Base-by-base conservation (phyloP, 2,113 vertebrate genomes). In the Dasyprocta punctata region DNA sequence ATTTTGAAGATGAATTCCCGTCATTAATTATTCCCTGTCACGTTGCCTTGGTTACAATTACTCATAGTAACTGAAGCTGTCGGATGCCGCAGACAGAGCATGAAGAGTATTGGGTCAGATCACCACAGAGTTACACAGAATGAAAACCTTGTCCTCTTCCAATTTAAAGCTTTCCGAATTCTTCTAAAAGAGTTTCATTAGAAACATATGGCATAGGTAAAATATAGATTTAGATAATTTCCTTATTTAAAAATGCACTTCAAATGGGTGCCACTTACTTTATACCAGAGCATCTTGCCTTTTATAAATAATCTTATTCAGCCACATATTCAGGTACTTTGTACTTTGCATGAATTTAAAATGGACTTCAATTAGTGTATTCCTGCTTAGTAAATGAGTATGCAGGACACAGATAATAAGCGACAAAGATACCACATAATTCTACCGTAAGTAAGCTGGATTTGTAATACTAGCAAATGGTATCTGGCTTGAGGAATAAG, bases 31-130 rank as follows among this genome's bases (percentile, higher is more conserved):
- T 97, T 93, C 95, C 38, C 78, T 96, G 95, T 94, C 95, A 94
- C 38, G 97, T 98, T 98, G 89, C 97, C 97, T 77, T 98, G 96
- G 97, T 98, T 97, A 98, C 98, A 97, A 96, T 98, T 98, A 97
- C 95, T 98, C 95, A 96, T 73, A 97, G 92, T 97, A 97, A 97
- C 94, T 94, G 90, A 96, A 96, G 82, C 92, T 97, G 92, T 97
- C 11, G 1, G 90, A 78, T 80, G 44, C 30, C 92, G 47, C 63
- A 80, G 86, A 63, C 92, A 90, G 61, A 95, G 56, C 67, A 61
- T 91, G 86, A 89, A 80, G n/a, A 96, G 33, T 65, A 82, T 24
- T 77, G 61, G 91, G 86, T 97, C 80, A 96, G 90, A 94, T 96
- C 95, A 96, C 44, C 71, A 95, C 90, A 92, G 86, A 94, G 54